These are phyloP conservation scores for Aleadryas rufinucha DNA, from an alignment of 2,113 vertebrate genomes.

Conservation along the genomic window DNA sequence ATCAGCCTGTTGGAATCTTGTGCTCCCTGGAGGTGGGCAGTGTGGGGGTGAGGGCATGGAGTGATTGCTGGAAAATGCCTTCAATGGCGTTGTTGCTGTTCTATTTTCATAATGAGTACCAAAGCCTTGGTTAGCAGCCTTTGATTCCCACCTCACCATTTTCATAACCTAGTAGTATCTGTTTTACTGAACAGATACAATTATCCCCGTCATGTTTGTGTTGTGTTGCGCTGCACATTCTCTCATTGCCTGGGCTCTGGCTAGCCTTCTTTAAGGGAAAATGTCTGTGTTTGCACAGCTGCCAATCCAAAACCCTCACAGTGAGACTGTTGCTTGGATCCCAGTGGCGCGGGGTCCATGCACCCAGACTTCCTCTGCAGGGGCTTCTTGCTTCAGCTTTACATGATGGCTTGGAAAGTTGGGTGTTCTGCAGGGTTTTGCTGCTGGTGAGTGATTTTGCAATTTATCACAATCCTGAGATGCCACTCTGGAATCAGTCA, in stretches of 20 bases:
- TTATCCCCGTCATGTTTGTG: not conserved
- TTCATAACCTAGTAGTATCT: not conserved
- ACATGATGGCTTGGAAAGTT: not conserved
- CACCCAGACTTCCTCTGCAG: not conserved
- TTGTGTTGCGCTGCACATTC: not conserved
- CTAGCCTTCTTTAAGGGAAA: not conserved
- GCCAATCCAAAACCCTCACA: not conserved
- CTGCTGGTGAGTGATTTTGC: not conserved
- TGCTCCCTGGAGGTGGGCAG: not conserved
- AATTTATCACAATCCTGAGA: not conserved
- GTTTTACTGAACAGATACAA: not conserved
- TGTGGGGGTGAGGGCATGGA: not conserved
- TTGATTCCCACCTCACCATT: not conserved
- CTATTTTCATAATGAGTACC: not conserved
- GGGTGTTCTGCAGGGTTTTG: not conserved
- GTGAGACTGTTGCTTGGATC: not conserved
- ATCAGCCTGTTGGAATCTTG: not conserved
- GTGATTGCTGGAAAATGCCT: not conserved
- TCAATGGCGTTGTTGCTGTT: accelerated
- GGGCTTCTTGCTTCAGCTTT: not conserved
- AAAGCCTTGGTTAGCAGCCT: not conserved
- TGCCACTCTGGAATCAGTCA: not conserved
- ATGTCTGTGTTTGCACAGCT: not conserved
- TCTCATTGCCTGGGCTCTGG: accelerated
- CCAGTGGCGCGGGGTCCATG: accelerated